Evolutionary conservation across 2,888 invertebrate genomes (phyloP).

Genomic region (Nemapogon koenigi): DNA sequence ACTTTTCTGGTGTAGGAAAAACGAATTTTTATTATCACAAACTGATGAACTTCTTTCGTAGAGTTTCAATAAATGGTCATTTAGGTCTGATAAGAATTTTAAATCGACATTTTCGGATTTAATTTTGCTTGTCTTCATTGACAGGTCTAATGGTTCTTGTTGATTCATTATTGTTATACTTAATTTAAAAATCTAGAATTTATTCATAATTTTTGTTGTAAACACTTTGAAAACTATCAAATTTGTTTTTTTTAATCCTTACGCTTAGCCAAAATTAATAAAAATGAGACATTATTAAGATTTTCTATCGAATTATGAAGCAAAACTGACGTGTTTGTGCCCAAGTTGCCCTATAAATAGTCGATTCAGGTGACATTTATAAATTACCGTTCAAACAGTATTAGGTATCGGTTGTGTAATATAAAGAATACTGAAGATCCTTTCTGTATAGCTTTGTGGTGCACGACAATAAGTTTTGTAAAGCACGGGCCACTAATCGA

Average conservation of each 20-base stretch:
- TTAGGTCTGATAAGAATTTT: constrained; percentile 45
- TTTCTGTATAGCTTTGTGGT: constrained; percentile 41
- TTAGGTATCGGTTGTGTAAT: constrained; percentile 43
- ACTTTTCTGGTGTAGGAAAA: constrained; percentile 20
- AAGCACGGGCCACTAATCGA: constrained; percentile 57
- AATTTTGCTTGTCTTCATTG: too few relatives aligned
- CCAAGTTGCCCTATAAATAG: constrained; percentile 43
- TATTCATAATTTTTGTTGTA: background rate
- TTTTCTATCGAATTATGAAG: constrained; percentile 35
- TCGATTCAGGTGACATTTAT: constrained; percentile 30
- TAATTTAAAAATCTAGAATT: too few relatives aligned
- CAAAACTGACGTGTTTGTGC: constrained; percentile 37
- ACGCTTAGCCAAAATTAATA: constrained; percentile 9
- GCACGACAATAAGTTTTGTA: constrained; percentile 48
- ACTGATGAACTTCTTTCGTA: constrained; percentile 41
- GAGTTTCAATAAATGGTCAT: constrained; percentile 42
- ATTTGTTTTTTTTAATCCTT: background rate
- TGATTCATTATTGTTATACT: constrained; percentile 32
- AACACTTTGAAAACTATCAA: constrained; percentile 6
- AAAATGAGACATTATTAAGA: constrained; percentile 12
- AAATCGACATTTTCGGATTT: constrained; percentile 33
- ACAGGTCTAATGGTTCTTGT: constrained; percentile 52
- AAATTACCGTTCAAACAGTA: constrained; percentile 39
- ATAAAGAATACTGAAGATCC: constrained; percentile 26
- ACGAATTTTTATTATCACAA: constrained; percentile 20